Evolutionary conservation across 1,140 invertebrate species (phyloP), one percentile per base, ranked within the genome.

Genomic region (Zaprionus ornatus): DNA sequence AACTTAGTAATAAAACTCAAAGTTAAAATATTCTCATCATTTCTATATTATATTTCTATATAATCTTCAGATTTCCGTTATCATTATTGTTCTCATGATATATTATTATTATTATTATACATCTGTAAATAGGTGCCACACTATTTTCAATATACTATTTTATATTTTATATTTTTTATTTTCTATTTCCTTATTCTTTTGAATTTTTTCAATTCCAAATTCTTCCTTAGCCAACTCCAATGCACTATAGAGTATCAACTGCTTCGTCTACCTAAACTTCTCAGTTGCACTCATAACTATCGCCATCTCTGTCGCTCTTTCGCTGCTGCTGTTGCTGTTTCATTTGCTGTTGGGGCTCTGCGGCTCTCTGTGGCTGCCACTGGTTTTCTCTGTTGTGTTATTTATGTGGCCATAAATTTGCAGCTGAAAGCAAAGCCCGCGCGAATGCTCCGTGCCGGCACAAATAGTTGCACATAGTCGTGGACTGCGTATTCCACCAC

Each of bases 401-500:
- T 87, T 87, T 87, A 87, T 87, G 84, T 83, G 83, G 80, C 57
- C 80, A 87, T 87, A 87, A 87, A 87, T 87, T 87, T 84, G 80
- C 80, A 87, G 84, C 84, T 87, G 84, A 88, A 87, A 88, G 84
- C 84, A 87, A 84, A 84, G 77, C 83, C 79, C 70, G 77, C 77
- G 69, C 23, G 32, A 64, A 50, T 65, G 61, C 27, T 59, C 66
- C 6, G 40, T 9, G 40, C 48, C 65, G 63, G 73, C 69, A 74
- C 83, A 80, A 61, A 80, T 69, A 59, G 40, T 68, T 56, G 59
- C 50, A 79, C 55, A 66, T 6, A 67, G 63, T 60, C n/a, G 25
- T 19, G 63, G 21, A 23, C 32, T 21, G 32, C 15, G 27, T 35
- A 40, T 17, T 37, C 23, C n/a, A 19, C 1, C 35, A 3, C 59